Base-by-base conservation (phyloP, 2,888 invertebrate genomes). In the Brachyptera risi region DNA sequence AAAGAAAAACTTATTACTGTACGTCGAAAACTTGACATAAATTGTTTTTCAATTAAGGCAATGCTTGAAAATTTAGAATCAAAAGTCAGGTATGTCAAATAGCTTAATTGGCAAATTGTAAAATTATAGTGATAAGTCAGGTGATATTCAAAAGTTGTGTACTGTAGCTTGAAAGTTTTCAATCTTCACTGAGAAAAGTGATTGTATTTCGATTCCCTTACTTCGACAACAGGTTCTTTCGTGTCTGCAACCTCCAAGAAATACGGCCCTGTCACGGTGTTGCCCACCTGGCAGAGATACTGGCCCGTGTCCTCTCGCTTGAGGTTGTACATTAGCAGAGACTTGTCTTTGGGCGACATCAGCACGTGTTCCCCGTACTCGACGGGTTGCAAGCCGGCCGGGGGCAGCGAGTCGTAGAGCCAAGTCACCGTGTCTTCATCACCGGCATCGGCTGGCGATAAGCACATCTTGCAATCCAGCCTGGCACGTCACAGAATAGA, bases 261-360 rank as follows among this genome's bases (percentile, higher is more conserved):
- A 63, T 80, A 78, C 3, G 78, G 74, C 15, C 75, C 71, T 3
- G 75, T 76, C 47, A 74, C 64, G 2, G 74, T 72, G 56, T 76
- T 71, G 9, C 79, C 81, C 5, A 81, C 65, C 66, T 72, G 71
- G 68, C 85, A 86, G 65, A 78, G 73, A 69, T 85, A 86, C 58
- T 79, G 74, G 0, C 85, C 85, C 1, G 76, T 76, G 78, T 40
- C 75, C 73, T 1, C 65, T 66, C 65, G 65, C 59, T 73, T 71
- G 37, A 80, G 72, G 67, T 81, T 79, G 68, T 80, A 81, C 54
- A 85, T 75, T n/a, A 75, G 74, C 42, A 86, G 69, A 42, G 74
- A 70, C 65, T 76, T 76, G 56, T 79, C 76, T 15, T 75, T 72
- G 1, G 76, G 73, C 3, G 78, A 74, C 63, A 78, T 65, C 31